Evolutionary conservation across 2,888 invertebrate genomes (phyloP), one percentile per base, ranked within the genome.

Genomic region (Callyntrura guangdongensis): DNA sequence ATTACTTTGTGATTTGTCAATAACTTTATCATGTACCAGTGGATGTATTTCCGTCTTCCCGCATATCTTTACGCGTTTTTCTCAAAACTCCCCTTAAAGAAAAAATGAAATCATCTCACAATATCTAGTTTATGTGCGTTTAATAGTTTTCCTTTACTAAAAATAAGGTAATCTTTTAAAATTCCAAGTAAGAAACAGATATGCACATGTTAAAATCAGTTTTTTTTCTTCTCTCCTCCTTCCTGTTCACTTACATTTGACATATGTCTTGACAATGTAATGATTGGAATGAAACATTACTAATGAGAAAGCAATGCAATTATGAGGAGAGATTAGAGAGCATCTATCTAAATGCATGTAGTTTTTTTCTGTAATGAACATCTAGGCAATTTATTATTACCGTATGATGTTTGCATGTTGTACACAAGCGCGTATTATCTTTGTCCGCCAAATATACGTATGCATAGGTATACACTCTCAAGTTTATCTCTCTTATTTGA

Each of bases 241-340:
- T 85, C 72, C 69, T 85, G 85, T 85, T 53, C 9, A 59, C 36
- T 86, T 27, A 36, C 17, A 45, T n/a, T 74, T 67, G 64, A 59
- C 61, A 87, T n/a, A n/a, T 79, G 47, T 74, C 79, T 79, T 64
- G 59, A n/a, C n/a, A 79, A 74, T 49, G 49, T 49, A 74, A 74
- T 86, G 74, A 86, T 61, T 53, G 67, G 64, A 53, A 86, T 69
- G 69, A 86, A 69, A 86, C 79, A 86, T 64, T 86, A 86, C 74
- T 87, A 83, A 83, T 88, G 82, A 82, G 77, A 88, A 81, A 79
- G 72, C 87, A 72, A 82, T 72, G 82, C 87, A 88, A 81, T 88
- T 56, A 83, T 27, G 17, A 87, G 49, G 27, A 5, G 79, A 67
- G 49, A 79, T 22, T 61, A 84, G 47, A 67, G n/a, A n/a, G 79